Percentiles rank a stretch among this genome's conserved stretches.
Evolutionary conservation across 2,113 vertebrate species (phyloP).

Genomic region (Corythornis vintsioides): DNA sequence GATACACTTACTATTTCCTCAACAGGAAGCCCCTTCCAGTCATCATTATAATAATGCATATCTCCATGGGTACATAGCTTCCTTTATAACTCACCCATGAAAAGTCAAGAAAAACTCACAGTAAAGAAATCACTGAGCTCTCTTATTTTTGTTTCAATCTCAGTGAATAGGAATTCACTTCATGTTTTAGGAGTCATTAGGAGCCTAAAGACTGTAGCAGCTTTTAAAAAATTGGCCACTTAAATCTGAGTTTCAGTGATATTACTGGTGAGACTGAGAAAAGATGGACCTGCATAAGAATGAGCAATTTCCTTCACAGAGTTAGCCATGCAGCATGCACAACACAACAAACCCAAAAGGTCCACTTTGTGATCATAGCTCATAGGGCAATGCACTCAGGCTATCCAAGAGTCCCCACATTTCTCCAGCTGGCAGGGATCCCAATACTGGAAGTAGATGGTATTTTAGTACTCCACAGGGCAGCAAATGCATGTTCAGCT

Average conservation of each 20-base stretch:
- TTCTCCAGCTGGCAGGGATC: background rate
- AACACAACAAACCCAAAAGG: background rate
- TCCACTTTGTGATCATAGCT: background rate
- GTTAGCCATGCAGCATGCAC: background rate
- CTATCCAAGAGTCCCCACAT: rapidly evolving
- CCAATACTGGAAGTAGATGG: background rate
- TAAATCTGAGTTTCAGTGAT: slow-evolving; percentile 12
- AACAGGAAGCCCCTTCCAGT: slow-evolving; percentile 56
- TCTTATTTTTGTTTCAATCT: slow-evolving; percentile 37
- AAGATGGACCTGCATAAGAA: slow-evolving; percentile 18
- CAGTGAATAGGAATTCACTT: slow-evolving; percentile 42
- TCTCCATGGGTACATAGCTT: slow-evolving; percentile 54
- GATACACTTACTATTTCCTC: slow-evolving; percentile 49
- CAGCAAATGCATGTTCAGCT: rapidly evolving
- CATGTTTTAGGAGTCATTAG: slow-evolving; percentile 55
- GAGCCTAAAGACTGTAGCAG: slow-evolving; percentile 59
- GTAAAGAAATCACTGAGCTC: background rate
- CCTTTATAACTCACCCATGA: slow-evolving; percentile 39
- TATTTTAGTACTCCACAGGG: background rate
- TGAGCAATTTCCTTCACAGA: background rate
- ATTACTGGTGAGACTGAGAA: background rate
- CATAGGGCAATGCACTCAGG: background rate
- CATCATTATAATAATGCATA: slow-evolving; percentile 49
- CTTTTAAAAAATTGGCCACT: slow-evolving; percentile 47
- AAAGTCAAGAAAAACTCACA: slow-evolving; percentile 49